Evolutionary conservation across 1,140 invertebrate species (phyloP).

Genomic region (Zaprionus lachaisei): DNA sequence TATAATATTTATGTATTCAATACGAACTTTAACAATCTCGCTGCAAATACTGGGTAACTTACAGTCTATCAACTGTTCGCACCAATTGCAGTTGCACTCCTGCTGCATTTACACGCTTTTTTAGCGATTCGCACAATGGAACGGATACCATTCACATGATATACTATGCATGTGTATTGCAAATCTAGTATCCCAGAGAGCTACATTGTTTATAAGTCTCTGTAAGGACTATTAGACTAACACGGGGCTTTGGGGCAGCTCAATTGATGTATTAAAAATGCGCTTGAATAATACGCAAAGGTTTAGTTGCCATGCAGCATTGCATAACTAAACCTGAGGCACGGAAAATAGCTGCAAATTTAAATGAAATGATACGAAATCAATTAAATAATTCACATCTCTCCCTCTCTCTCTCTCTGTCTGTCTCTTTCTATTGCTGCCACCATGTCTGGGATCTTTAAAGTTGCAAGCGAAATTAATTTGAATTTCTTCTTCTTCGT

Average conservation of each 20-base stretch:
- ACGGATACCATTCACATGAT: background rate
- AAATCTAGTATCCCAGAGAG: background rate
- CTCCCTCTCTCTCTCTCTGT: background rate
- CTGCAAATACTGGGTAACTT: background rate
- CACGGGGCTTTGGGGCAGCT: slow-evolving; percentile 4
- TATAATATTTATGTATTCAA: too few relatives aligned
- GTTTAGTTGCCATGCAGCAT: background rate
- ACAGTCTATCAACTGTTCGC: background rate
- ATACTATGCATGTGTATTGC: background rate
- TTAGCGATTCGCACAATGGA: background rate
- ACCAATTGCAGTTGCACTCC: too few relatives aligned
- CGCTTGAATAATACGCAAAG: background rate
- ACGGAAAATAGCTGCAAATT: background rate
- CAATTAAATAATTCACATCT: background rate
- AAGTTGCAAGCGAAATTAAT: slow-evolving; percentile 25
- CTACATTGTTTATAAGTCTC: slow-evolving; percentile 6
- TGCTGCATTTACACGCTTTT: background rate
- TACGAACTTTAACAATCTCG: too few relatives aligned
- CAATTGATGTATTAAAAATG: background rate
- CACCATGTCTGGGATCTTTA: background rate
- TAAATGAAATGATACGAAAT: background rate
- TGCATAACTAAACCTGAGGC: background rate
- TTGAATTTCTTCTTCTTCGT: slow-evolving; percentile 24
- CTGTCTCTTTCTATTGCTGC: background rate
- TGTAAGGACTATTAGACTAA: slow-evolving; percentile 3